These are phyloP conservation scores for Nannobrachium achirus DNA, from an alignment of 2,113 vertebrate genomes.

Conservation along the genomic window DNA sequence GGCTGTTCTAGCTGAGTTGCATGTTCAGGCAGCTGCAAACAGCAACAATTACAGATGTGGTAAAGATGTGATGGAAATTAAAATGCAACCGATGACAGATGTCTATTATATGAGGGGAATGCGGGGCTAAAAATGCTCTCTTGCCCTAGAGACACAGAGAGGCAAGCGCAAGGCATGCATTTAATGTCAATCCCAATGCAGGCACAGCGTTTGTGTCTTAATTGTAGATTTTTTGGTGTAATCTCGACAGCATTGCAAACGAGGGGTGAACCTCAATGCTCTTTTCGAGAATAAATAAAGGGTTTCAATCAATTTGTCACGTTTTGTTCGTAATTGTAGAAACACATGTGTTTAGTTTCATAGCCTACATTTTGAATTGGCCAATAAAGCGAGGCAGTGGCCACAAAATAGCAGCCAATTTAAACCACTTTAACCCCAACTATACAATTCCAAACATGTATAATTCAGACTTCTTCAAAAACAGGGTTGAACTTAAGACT, in stretches of 20 bases:
- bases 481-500: no score
- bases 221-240: no score
- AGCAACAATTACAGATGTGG: slow-evolving; percentile 60
- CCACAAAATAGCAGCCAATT: not conserved
- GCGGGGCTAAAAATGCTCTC: slow-evolving; percentile 26
- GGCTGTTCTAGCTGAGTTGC: slow-evolving; percentile 22
- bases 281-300: no score
- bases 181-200: no score
- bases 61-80: slow-evolving; percentile 45
- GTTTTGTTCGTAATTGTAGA: not conserved
- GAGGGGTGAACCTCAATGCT: no score
- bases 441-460: not conserved
- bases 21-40: slow-evolving; percentile 53
- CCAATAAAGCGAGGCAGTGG: not conserved
- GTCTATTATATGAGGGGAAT: slow-evolving; percentile 24
- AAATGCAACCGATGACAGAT: slow-evolving; percentile 41
- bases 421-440: not conserved
- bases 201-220: no score
- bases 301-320: no score
- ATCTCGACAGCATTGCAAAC: no score
- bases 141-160: slow-evolving; percentile 13
- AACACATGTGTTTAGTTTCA: slow-evolving; percentile 3
- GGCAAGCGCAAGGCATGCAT: not conserved
- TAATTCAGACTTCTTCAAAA: no score
- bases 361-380: not conserved